A percentile compares a stretch with the other conserved stretches of the same genome.
phyloP scores from a whole-genome alignment of 2,888 invertebrate genomes.

The Ethmia dodecea region DNA sequence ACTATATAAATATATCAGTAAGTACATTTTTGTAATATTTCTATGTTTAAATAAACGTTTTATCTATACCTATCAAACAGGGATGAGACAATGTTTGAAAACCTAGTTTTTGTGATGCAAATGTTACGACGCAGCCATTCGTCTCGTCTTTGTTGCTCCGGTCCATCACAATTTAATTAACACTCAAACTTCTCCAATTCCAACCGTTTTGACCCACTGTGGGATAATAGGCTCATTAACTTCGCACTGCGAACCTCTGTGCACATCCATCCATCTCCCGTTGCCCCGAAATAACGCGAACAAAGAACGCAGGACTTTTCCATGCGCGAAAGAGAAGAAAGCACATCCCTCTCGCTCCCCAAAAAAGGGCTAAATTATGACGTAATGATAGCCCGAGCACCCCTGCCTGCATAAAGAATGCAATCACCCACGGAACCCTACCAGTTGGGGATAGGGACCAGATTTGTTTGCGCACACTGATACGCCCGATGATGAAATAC shows the following conservation, averaged over 20 bases:
- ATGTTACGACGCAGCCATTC: too few relatives aligned
- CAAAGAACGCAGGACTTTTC: slow-evolving; percentile 41
- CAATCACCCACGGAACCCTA: slow-evolving; percentile 25
- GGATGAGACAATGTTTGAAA: too few relatives aligned
- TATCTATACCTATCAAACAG: too few relatives aligned
- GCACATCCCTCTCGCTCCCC: slow-evolving; percentile 24
- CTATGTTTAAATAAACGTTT: too few relatives aligned
- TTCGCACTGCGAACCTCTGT: background rate
- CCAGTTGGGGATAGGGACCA: slow-evolving; percentile 12
- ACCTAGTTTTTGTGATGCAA: too few relatives aligned
- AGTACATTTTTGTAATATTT: too few relatives aligned
- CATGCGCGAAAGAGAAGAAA: slow-evolving; percentile 29
- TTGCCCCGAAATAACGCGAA: slow-evolving; percentile 24
- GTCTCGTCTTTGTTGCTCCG: too few relatives aligned
- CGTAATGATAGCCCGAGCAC: slow-evolving; percentile 50
- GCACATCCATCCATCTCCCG: background rate
- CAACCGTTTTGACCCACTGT: too few relatives aligned
- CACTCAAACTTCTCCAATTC: too few relatives aligned
- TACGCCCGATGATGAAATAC: slow-evolving; percentile 35
- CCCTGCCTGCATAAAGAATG: slow-evolving; percentile 32
- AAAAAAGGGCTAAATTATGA: slow-evolving; percentile 58
- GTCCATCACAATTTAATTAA: too few relatives aligned
- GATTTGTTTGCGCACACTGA: slow-evolving; percentile 22
- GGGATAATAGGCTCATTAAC: too few relatives aligned
- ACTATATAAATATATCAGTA: too few relatives aligned